Conservation (phyloP, 2,888 invertebrate genomes). For the Pristionchus maxplancki region DNA sequence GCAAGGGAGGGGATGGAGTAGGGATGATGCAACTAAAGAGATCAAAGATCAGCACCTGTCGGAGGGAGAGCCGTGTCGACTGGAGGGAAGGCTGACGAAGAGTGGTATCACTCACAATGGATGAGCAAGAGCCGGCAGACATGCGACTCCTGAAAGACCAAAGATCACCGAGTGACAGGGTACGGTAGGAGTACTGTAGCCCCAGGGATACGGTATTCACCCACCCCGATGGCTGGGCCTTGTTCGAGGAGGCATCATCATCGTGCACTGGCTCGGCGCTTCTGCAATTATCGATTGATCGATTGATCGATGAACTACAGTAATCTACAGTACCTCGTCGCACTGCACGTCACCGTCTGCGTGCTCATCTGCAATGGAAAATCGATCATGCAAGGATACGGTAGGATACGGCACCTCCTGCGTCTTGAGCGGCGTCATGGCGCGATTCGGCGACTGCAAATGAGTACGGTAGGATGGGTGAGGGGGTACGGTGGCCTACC, state of each 20-base stretch:
- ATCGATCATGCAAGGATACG: constrained; percentile 4
- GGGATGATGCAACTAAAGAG: neutral
- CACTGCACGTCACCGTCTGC: neutral
- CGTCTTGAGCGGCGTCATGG: constrained; percentile 30
- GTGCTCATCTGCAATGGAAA: constrained; percentile 4
- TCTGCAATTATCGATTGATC: constrained; percentile 19
- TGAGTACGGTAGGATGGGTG: neutral
- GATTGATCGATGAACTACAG: neutral
- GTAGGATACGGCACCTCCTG: constrained; percentile 3
- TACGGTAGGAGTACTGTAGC: no score
- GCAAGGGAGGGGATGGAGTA: neutral
- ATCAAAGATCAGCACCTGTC: constrained; percentile 22
- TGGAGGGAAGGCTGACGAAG: neutral
- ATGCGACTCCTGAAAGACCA: neutral
- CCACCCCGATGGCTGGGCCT: neutral
- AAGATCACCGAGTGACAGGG: neutral
- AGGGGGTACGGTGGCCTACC: neutral
- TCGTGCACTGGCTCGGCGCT: constrained; percentile 7
- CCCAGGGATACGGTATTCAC: neutral
- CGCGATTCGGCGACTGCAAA: constrained; percentile 27
- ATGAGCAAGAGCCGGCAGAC: neutral
- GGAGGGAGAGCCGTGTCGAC: neutral
- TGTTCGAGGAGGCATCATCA: constrained; percentile 16
- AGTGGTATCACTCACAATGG: neutral
- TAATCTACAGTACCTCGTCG: neutral